Evolutionary conservation across 2,113 vertebrate species (phyloP), one percentile per base, ranked within the genome.

Genomic region (Toxotes jaculatrix): DNA sequence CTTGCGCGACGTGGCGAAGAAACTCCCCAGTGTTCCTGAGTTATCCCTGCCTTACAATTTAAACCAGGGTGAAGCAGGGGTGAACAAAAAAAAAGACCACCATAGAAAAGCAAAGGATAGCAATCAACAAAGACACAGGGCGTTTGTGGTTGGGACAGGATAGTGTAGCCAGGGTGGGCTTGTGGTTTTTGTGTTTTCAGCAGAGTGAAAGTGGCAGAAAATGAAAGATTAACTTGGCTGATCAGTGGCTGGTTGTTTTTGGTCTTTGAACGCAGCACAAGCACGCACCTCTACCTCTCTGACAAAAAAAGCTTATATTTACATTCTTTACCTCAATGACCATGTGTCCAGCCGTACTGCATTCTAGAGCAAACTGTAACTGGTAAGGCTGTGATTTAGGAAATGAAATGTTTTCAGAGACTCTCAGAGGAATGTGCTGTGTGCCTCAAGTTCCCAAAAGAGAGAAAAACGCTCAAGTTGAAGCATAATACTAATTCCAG

Each of bases 11-110:
- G 76, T 76, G 86, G 79, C 40, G 23, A 49, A 82, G 45, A 89
- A 92, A 91, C 85, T 84, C 83, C 82, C 85, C 51, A 51, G 86
- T 83, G 79, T 83, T 82, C 80, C 76, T 55, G 57, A 83, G 79
- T 90, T 78, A 84, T 85, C 87, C 80, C 83, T 76, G 49, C 88
- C 85, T 82, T 84, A 86, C 91, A 93, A 92, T 94, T 95, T 91
- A 83, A 87, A 68, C 65, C 74, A 42, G 80, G 84, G 87, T 85
- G 57, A 88, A 89, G 66, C 36, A 6, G 5, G 47, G 82, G 80
- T 86, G 61, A 90, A 69, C 59, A 64, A 63, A 60, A 67, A 67
- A 27, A 67, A 70, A 68, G 89, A 89, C 87, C 87, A 90, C 84
- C 81, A 23, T 65, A 56, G 51, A 69, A 89, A 88, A 86, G 59